Base-by-base conservation (phyloP, 2,888 invertebrate species). In the Tinea semifulvella region DNA sequence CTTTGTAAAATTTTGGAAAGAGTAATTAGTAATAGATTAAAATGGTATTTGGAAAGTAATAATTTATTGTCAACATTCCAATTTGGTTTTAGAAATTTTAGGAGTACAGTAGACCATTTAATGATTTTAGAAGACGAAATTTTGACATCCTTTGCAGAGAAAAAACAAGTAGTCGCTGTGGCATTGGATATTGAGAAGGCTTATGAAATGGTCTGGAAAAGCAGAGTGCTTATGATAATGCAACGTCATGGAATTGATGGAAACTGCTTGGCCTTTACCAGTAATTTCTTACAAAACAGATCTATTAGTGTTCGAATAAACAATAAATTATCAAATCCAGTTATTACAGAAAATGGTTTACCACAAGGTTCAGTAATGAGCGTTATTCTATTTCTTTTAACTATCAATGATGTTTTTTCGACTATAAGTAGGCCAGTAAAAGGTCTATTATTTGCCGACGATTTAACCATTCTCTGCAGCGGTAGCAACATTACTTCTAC, bases 171-270 rank as follows among this genome's bases (percentile, higher is more conserved):
- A 13, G 44, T 50, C 16, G 36, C 39, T 11, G 45, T 52, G 31
- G 45, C 49, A 2, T 28, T 50, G 31, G 50, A 50, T 38, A 42
- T 51, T 8, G 51, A 48, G 35, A 49, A 51, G 27, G 46, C 49
- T 10, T 49, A 49, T 26, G 49, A 49, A 46, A 49, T 49, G 49
- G 47, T 49, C 4, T 52, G 52, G 52, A 49, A 47, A 47, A 45
- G 47, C n/a, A 42, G 48, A 42, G 47, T 50, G 18, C 6, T 48
- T 6, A 10, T 36, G 18, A 17, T 38, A 3, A 17, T 38, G 18
- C 19, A 48, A 17, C n/a, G 44, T 3, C 19, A 43, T 20, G 28
- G 38, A 26, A 25, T 48, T 6, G 40, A 46, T 20, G 48, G 48
- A 2, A 46, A 48, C 25, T 20, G 14, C 16, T 28, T 48, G 10